phyloP scores from a whole-genome alignment of 2,888 invertebrate genomes.

The Halictus ligatus region DNA sequence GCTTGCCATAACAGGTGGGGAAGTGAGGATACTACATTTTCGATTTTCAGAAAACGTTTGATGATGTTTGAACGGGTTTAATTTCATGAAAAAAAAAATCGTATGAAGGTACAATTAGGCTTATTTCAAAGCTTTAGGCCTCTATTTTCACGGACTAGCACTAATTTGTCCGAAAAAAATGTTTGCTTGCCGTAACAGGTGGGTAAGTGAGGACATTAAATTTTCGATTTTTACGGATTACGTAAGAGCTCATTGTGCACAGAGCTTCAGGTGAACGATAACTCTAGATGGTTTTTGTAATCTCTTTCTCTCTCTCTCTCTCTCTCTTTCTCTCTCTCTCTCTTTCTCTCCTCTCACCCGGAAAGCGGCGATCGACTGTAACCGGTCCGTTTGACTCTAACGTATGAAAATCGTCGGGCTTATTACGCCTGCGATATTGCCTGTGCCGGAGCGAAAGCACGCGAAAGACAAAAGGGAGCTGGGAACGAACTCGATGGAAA shows the following conservation, averaged over 20 bases:
- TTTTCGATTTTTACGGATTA: neutral
- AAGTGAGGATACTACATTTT: no score
- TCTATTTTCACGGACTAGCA: neutral
- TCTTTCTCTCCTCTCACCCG: slow-evolving; percentile 7
- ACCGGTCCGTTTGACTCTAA: slow-evolving; percentile 41
- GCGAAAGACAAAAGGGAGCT: neutral
- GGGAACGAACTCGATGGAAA: neutral
- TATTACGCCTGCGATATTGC: slow-evolving; percentile 51
- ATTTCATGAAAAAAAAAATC: no score
- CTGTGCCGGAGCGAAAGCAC: neutral
- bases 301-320: neutral
- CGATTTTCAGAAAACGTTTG: no score
- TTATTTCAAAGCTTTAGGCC: no score
- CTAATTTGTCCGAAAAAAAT: neutral
- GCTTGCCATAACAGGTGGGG: no score
- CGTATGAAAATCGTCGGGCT: slow-evolving; percentile 61
- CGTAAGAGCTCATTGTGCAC: neutral
- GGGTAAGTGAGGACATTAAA: neutral
- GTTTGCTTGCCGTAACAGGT: neutral
- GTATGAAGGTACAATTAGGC: no score
- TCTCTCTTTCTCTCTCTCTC: neutral
- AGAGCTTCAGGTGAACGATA: neutral
- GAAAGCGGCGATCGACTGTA: slow-evolving; percentile 54
- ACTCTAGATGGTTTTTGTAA: slow-evolving; percentile 7
- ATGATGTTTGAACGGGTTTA: no score